These are phyloP conservation scores for Drosophila bocqueti DNA, from an alignment of 1,140 invertebrate species.

Conservation along the genomic window DNA sequence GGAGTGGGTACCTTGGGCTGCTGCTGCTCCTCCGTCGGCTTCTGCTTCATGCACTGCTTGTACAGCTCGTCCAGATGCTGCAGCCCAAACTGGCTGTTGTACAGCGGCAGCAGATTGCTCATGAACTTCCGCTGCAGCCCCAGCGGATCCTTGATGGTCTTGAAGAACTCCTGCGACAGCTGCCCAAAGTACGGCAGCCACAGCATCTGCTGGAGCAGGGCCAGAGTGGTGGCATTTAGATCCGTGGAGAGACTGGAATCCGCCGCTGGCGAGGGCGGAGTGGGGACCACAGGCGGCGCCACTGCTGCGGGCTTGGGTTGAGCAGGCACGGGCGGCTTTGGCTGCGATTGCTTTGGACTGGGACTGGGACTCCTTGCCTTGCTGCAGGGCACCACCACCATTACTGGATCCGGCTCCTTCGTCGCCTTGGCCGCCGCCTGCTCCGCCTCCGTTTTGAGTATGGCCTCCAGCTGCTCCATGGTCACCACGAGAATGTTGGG, in stretches of 20 bases:
- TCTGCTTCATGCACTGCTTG: constrained; percentile 76
- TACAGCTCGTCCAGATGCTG: constrained; percentile 78
- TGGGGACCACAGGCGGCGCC: constrained; percentile 22
- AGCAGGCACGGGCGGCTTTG: constrained; percentile 18
- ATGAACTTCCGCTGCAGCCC: constrained; percentile 69
- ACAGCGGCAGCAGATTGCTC: constrained; percentile 68
- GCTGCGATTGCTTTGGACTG: constrained; percentile 46
- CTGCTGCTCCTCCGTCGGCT: constrained; percentile 37
- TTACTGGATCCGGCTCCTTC: constrained; percentile 40
- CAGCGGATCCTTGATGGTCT: constrained; percentile 85
- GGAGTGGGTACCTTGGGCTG: constrained; percentile 42
- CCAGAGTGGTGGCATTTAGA: constrained; percentile 88
- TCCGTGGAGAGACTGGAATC: constrained; percentile 86
- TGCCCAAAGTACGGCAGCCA: constrained; percentile 90
- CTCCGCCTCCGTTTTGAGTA: constrained; percentile 87
- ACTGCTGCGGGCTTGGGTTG: constrained; percentile 29
- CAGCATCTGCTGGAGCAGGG: constrained; percentile 89
- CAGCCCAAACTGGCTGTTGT: constrained; percentile 70
- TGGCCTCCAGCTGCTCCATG: constrained; percentile 90
- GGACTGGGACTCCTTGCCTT: constrained; percentile 54
- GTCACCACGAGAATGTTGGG: constrained; percentile 92
- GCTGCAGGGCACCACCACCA: constrained; percentile 13
- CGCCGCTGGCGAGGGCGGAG: constrained; percentile 53
- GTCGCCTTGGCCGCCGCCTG: constrained; percentile 68
- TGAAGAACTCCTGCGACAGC: constrained; percentile 86